Base-by-base conservation (phyloP, 2,888 invertebrate genomes). In the Acheta domesticus region DNA sequence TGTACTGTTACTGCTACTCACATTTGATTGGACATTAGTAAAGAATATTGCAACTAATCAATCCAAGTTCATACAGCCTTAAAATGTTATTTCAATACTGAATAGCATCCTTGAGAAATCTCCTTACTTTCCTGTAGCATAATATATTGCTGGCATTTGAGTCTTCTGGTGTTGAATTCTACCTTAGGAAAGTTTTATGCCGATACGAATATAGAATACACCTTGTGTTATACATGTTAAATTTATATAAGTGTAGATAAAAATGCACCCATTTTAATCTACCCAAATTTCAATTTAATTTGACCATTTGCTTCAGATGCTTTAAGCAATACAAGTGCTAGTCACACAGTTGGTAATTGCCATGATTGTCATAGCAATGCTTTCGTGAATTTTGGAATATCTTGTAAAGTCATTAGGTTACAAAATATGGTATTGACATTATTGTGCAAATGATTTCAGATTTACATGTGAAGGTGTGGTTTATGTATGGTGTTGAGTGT, bases 121-220 rank as follows among this genome's bases (percentile, higher is more conserved):
- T 62, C 62, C n/a, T n/a, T 62, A 62, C 62, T 62, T 62, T 62
- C 62, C 62, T 62, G n/a, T 62, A 62, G 62, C 62, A 62, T 62
- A 36, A 36, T 62, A 62, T 62, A 62, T 62, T 62, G 62, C 62
- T 62, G 62, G 62, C 62, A 62, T 62, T 62, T 62, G 62, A 62
- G n/a, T 62, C 62, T 14, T 62, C 62, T 62, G 62, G 62, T n/a
- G n/a, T 62, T 62, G n/a, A 62, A 62, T 62, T 62, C n/a, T n/a
- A 19, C n/a, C 16, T 62, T 62, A 62, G 62, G 62, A 62, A 62
- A 62, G 62, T 62, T 62, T 19, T 19, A 62, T 62, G 36, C 36
- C 36, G 62, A 62, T 62, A 62, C 14, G 62, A 62, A 62, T 62
- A n/a, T 62, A 62, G n/a, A 62, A n/a, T 14, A 62, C 14, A 62